Evolutionary conservation across 2,888 invertebrate species (phyloP).

Genomic region (Leptinotarsa tumamoca): DNA sequence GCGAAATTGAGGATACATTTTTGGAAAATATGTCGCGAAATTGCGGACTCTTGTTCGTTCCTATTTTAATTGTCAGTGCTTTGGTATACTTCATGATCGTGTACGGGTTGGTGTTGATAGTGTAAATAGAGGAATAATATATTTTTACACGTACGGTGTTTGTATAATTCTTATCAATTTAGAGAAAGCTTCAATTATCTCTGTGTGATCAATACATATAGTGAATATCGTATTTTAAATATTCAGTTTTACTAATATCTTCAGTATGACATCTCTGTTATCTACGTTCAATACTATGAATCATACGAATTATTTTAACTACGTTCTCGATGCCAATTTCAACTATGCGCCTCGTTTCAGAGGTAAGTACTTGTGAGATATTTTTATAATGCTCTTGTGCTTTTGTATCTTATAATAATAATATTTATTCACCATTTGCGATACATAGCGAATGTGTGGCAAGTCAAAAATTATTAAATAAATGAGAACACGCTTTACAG

Average conservation of each 20-base stretch:
- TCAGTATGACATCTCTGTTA: constrained; percentile 64
- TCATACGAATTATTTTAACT: constrained; percentile 58
- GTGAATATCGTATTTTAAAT: constrained; percentile 65
- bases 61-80: constrained; percentile 57
- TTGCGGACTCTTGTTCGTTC: constrained; percentile 49
- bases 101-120: constrained; percentile 53
- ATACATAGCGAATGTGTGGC: too few relatives aligned
- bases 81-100: constrained; percentile 58
- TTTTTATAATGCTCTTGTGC: neutral
- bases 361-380: constrained; percentile 50
- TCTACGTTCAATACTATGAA: constrained; percentile 54
- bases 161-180: constrained; percentile 58
- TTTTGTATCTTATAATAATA: too few relatives aligned
- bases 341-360: constrained; percentile 47
- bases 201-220: constrained; percentile 60
- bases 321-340: constrained; percentile 51
- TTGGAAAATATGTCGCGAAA: constrained; percentile 28
- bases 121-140: constrained; percentile 44
- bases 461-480: too few relatives aligned
- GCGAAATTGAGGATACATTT: constrained; percentile 25
- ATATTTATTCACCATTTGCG: too few relatives aligned
- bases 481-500: too few relatives aligned
- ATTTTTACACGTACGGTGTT: constrained; percentile 43
- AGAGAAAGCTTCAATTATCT: constrained; percentile 62
- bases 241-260: constrained; percentile 63